phyloP scores from a whole-genome alignment of 2,888 invertebrate species.

The Eilema griseolum region DNA sequence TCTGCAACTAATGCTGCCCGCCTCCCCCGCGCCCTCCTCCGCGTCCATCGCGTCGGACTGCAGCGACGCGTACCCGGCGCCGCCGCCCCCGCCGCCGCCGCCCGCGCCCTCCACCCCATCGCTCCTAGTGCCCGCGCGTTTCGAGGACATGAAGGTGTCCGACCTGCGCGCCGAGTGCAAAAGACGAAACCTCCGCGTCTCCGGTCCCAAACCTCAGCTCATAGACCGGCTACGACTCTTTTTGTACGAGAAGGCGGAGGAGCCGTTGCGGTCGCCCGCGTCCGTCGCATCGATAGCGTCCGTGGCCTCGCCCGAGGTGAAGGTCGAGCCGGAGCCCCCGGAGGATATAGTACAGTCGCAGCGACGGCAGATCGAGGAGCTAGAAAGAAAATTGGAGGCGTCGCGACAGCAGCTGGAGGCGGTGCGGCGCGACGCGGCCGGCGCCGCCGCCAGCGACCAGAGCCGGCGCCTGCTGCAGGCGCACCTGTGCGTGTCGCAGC shows the following conservation, averaged over 20 bases:
- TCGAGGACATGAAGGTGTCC: slow-evolving; percentile 98
- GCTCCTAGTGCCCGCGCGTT: slow-evolving; percentile 86
- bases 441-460: slow-evolving; percentile 81
- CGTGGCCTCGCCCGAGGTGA: slow-evolving; percentile 70
- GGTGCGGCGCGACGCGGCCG: slow-evolving; percentile 87
- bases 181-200: slow-evolving; percentile 96
- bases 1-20: slow-evolving; percentile 93
- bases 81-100: slow-evolving; percentile 82
- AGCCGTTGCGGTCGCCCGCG: slow-evolving; percentile 80
- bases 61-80: slow-evolving; percentile 74
- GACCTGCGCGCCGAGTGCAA: slow-evolving; percentile 98
- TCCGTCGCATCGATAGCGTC: slow-evolving; percentile 69
- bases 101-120: slow-evolving; percentile 79
- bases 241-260: slow-evolving; percentile 81
- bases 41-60: slow-evolving; percentile 75
- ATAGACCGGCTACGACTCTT: slow-evolving; percentile 96
- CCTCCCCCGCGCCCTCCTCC: slow-evolving; percentile 84
- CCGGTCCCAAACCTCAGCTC: slow-evolving; percentile 97
- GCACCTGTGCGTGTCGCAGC: slow-evolving; percentile 82
- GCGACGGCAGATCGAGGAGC: slow-evolving; percentile 93
- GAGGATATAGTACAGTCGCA: slow-evolving; percentile 95
- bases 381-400: slow-evolving; percentile 93
- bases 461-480: slow-evolving; percentile 88
- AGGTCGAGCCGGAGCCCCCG: slow-evolving; percentile 73
- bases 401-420: slow-evolving; percentile 92